Base-by-base conservation (phyloP, 2,113 vertebrate species). In the Malaclemys terrapin region DNA sequence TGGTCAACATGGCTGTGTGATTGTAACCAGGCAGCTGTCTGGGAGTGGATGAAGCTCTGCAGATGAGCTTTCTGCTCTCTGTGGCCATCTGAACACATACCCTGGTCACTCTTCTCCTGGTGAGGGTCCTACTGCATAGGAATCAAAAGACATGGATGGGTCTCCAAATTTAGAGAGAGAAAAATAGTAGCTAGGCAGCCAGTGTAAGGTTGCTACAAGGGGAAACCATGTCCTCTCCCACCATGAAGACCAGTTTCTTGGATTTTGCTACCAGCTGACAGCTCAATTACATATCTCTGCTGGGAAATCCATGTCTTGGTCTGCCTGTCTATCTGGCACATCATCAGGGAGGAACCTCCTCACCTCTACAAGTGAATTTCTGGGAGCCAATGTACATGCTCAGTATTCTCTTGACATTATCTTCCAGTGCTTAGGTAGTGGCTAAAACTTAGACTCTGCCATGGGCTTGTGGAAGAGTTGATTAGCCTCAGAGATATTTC, bases 341-440 rank as follows among this genome's bases (percentile, higher is more conserved):
- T 27, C 13, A 76, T 6, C 83, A 83, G 75, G 35, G 2, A 42
- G 22, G 4, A 27, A 80, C 89, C 27, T 82, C 11, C 54, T 85
- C 4, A 27, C 75, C 25, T 47, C 75, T 47, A 10, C 75, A 78
- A 78, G 25, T 47, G 13, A 47, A 47, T 76, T 76, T 76, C 42
- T 45, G 42, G 42, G 42, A 76, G 38, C 25, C 42, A 76, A 31
- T 35, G 27, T 1, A 0, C 12, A 13, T 75, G 38, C 16, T 85
- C 12, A 84, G 38, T 52, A 80, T 13, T 25, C 45, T 53, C 25
- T 49, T 47, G 8, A 54, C 62, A 4, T 95, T 24, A 16, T 1
- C 5, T 0, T 0, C 2, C 11, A 54, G 0, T 31, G 19, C 12
- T 84, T 79, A 80, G 10, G 6, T 62, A 31, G 5, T 90, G 85